A percentile compares a stretch with the other conserved stretches of the same genome.
phyloP scores from a whole-genome alignment of 2,888 invertebrate genomes.

The Bellardia pandia region DNA sequence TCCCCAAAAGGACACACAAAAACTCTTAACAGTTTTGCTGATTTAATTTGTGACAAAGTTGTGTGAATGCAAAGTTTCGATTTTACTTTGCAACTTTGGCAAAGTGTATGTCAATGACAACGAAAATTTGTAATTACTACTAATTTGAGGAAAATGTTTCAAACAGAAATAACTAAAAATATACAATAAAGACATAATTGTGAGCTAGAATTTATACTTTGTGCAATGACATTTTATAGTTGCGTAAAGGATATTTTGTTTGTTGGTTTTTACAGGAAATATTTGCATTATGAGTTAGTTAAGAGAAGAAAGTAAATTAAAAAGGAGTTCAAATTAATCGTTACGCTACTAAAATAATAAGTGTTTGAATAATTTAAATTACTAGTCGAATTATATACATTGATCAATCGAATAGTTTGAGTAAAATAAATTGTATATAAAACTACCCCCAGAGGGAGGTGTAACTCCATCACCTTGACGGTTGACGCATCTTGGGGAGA shows the following conservation, averaged over 20 bases:
- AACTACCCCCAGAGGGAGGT: too few relatives aligned
- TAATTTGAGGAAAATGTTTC: slow-evolving; percentile 14
- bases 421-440: too few relatives aligned
- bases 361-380: too few relatives aligned
- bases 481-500: too few relatives aligned
- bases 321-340: too few relatives aligned
- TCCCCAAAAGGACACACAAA: neutral
- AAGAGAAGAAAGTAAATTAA: neutral
- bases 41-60: slow-evolving; percentile 1
- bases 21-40: neutral
- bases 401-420: too few relatives aligned
- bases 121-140: slow-evolving; percentile 31
- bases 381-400: too few relatives aligned
- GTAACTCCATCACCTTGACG: too few relatives aligned
- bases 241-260: neutral
- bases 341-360: too few relatives aligned
- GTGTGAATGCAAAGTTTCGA: slow-evolving; percentile 3
- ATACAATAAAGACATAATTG: slow-evolving; percentile 19
- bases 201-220: neutral
- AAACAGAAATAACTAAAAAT: neutral
- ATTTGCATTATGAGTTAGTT: neutral
- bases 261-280: neutral
- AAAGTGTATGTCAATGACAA: slow-evolving; percentile 38
- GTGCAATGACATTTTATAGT: slow-evolving; percentile 12
- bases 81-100: slow-evolving; percentile 12